Evolutionary conservation across 2,113 vertebrate species (phyloP).

Genomic region (Prolemur simus): DNA sequence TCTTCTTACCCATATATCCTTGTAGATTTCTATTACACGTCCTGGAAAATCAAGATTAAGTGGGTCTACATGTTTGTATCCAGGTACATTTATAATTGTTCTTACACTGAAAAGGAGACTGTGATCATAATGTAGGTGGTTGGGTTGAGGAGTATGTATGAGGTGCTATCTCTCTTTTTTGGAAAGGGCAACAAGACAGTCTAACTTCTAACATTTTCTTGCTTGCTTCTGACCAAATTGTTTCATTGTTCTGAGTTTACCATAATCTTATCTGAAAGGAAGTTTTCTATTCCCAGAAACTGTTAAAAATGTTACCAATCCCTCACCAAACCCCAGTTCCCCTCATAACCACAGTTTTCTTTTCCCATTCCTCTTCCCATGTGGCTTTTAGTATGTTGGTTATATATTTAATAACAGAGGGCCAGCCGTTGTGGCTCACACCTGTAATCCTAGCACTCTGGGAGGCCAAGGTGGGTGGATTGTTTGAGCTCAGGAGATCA

Average conservation of each 20-base stretch:
- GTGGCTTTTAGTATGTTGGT: neutral
- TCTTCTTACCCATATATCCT: neutral
- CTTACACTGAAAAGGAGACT: neutral
- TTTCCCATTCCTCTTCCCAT: neutral
- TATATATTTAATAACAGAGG: neutral
- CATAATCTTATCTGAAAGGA: neutral
- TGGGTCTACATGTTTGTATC: neutral
- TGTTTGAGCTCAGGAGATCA: no score
- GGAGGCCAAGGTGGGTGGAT: no score
- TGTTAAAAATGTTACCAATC: neutral
- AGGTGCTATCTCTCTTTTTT: neutral
- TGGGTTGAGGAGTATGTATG: neutral
- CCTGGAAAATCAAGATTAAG: neutral
- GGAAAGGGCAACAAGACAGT: neutral
- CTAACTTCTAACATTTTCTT: neutral
- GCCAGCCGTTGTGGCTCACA: no score
- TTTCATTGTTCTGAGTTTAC: neutral
- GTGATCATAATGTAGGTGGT: neutral
- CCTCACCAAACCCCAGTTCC: neutral
- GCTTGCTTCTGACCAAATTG: neutral
- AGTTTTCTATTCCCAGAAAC: neutral
- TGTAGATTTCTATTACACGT: conserved; percentile 14
- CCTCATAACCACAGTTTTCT: neutral
- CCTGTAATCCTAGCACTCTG: no score
- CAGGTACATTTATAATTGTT: neutral